A percentile compares a stretch with the other conserved stretches of the same genome.
These are phyloP conservation scores for Magallana gigas DNA, from an alignment of 1,140 invertebrate genomes.

Conservation along the genomic window DNA sequence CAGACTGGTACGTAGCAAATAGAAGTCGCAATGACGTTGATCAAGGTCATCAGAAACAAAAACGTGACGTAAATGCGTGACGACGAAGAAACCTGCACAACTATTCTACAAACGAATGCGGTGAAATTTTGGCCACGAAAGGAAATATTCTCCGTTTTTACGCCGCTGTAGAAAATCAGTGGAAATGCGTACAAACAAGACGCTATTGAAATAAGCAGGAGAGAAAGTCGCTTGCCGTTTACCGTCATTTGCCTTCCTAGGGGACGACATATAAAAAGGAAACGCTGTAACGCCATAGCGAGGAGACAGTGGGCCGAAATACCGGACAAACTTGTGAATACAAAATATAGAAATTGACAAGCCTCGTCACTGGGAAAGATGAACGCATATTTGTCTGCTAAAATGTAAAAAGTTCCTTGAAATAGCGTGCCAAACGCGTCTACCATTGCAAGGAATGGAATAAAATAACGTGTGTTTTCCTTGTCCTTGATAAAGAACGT, in stretches of 20 bases:
- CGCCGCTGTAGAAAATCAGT: neutral
- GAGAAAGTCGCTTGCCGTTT: neutral
- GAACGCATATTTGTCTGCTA: conserved; percentile 2
- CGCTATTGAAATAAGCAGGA: neutral
- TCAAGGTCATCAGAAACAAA: neutral
- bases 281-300: conserved; percentile 6
- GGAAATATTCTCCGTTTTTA: neutral
- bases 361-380: neutral
- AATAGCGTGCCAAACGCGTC: neutral
- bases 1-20: neutral
- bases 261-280: neutral
- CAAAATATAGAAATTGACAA: neutral
- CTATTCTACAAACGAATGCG: neutral
- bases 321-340: conserved; percentile 12
- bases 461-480: neutral
- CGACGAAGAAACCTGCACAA: neutral
- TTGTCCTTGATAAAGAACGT: neutral
- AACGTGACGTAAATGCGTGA: neutral
- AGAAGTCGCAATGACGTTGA: neutral
- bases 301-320: neutral
- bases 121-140: conserved; percentile 7
- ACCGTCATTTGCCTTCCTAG: neutral
- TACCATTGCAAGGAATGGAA: neutral
- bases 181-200: neutral
- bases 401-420: conserved; percentile 13